Conservation (phyloP, 2,888 invertebrate genomes). For the Patella depressa region DNA sequence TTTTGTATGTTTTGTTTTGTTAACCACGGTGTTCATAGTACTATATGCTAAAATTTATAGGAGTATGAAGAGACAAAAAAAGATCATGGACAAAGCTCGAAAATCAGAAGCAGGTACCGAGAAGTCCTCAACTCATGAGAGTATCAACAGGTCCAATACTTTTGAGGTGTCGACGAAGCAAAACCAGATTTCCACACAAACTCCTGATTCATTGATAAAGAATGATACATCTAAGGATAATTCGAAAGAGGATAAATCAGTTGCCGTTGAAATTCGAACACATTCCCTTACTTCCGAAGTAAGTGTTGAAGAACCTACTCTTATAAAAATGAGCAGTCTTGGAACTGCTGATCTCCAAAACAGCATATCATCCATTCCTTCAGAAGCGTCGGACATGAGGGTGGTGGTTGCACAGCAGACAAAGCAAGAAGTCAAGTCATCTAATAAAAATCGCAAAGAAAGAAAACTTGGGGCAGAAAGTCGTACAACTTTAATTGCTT, state of each 20-base stretch:
- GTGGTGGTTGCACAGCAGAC: background rate
- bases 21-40: background rate
- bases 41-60: constrained; percentile 14
- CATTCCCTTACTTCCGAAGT: background rate
- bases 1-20: constrained; percentile 20
- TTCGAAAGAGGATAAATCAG: background rate
- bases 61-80: constrained; percentile 11
- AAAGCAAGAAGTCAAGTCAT: background rate
- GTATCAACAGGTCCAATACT: background rate
- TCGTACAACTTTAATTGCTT: constrained; percentile 42
- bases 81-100: constrained; percentile 11
- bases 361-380: background rate
- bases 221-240: background rate
- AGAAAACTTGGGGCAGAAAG: background rate
- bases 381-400: background rate
- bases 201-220: background rate
- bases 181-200: background rate
- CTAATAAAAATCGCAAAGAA: background rate
- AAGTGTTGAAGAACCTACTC: background rate
- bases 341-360: background rate
- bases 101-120: no score
- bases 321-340: background rate
- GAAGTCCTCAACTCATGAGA: background rate
- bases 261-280: background rate
- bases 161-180: no score